Conservation (phyloP, 2,797 vertebrate species). For the Pelodytes ibericus region DNA sequence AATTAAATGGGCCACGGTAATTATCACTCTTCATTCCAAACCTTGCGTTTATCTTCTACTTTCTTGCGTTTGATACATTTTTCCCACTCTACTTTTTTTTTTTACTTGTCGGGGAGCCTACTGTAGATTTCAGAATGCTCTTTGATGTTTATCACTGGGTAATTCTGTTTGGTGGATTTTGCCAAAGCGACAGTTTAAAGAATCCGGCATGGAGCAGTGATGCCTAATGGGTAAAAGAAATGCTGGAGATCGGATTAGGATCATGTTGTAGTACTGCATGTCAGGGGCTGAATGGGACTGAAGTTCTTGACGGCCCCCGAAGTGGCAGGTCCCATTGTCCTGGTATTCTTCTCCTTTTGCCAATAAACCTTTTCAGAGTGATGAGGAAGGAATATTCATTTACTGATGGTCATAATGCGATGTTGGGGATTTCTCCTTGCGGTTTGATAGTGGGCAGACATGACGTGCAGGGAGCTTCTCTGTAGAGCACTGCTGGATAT, state of each 20-base stretch:
- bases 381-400: slow-evolving; percentile 68
- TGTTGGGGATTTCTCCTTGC: slow-evolving; percentile 47
- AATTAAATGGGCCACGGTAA: neutral
- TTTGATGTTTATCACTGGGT: slow-evolving; percentile 92
- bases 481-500: no score
- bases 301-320: slow-evolving; percentile 78
- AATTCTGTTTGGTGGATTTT: slow-evolving; percentile 89
- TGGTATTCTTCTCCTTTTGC: slow-evolving; percentile 75
- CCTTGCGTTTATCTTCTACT: slow-evolving; percentile 8
- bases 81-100: slow-evolving; percentile 6
- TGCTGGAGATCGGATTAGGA: slow-evolving; percentile 96
- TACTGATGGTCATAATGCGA: slow-evolving; percentile 80
- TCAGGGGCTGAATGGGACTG: slow-evolving; percentile 89
- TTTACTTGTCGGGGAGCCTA: slow-evolving; percentile 71
- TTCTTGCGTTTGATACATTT: neutral
- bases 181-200: slow-evolving; percentile 83
- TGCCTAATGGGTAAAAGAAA: slow-evolving; percentile 85
- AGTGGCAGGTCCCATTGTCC: slow-evolving; percentile 83
- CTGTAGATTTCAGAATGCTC: slow-evolving; percentile 86
- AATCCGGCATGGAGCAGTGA: slow-evolving; percentile 70
- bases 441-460: neutral
- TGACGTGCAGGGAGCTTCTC: neutral
- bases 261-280: slow-evolving; percentile 94
- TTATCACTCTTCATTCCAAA: neutral
- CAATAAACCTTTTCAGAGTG: slow-evolving; percentile 70